Evolutionary conservation across 1,140 invertebrate species (phyloP).

Genomic region (Scaptomyza graminum): DNA sequence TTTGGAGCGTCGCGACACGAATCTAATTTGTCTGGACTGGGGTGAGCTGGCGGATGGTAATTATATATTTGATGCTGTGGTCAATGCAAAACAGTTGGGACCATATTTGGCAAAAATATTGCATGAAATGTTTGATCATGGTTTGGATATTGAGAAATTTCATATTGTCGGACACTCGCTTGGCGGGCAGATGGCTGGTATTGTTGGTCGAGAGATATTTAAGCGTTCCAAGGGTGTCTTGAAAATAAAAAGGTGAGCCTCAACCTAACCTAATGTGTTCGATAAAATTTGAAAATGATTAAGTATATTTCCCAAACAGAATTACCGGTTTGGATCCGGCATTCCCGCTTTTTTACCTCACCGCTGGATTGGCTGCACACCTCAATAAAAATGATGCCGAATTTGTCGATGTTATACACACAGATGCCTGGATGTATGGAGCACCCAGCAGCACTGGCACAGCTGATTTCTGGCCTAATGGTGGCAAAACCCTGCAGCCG

Average conservation of each 20-base stretch:
- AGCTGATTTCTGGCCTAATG: slow-evolving; percentile 87
- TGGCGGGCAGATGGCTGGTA: slow-evolving; percentile 90
- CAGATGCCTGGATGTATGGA: slow-evolving; percentile 86
- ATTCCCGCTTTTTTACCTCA: slow-evolving; percentile 86
- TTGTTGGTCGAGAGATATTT: slow-evolving; percentile 85
- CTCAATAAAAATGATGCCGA: slow-evolving; percentile 87
- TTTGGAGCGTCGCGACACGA: slow-evolving; percentile 78
- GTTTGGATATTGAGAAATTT: slow-evolving; percentile 83
- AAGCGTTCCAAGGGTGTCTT: slow-evolving; percentile 59
- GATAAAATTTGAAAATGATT: background rate
- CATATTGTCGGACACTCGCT: slow-evolving; percentile 91
- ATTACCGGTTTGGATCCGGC: slow-evolving; percentile 87
- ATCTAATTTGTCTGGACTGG: slow-evolving; percentile 86
- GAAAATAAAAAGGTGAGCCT: slow-evolving; percentile 74
- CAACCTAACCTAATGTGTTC: no score
- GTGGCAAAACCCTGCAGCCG: slow-evolving; percentile 85
- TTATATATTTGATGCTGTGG: slow-evolving; percentile 85
- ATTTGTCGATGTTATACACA: slow-evolving; percentile 89
- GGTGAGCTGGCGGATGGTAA: slow-evolving; percentile 85
- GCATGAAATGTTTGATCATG: slow-evolving; percentile 74
- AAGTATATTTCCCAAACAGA: slow-evolving; percentile 57
- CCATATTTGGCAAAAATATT: slow-evolving; percentile 74
- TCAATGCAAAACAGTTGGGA: slow-evolving; percentile 84
- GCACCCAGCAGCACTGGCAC: slow-evolving; percentile 85
- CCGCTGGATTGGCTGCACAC: slow-evolving; percentile 85